Percentiles rank a stretch among this genome's conserved stretches.
These are phyloP conservation scores for Cyphomyrmex costatus DNA, from an alignment of 1,140 invertebrate genomes.

Conservation along the genomic window DNA sequence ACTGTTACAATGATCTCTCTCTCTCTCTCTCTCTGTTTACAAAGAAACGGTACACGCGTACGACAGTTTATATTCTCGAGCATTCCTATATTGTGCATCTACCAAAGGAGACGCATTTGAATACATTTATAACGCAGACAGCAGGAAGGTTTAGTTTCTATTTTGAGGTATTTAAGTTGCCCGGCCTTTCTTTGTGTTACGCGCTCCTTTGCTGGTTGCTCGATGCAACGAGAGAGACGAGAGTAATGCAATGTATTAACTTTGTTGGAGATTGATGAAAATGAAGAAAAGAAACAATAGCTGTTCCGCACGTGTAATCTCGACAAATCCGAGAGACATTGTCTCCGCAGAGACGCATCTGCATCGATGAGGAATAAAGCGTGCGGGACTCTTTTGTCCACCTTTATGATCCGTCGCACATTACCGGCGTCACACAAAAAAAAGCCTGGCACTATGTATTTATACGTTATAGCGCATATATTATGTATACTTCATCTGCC, in stretches of 20 bases:
- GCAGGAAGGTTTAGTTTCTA: not conserved
- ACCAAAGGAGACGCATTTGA: conserved; percentile 6
- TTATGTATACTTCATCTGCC: conserved; percentile 63
- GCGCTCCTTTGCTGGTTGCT: no score
- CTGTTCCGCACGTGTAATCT: conserved; percentile 16
- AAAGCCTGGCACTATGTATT: conserved; percentile 42
- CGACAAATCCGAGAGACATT: conserved; percentile 25
- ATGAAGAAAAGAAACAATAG: not conserved
- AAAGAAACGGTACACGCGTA: not conserved
- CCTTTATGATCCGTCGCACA: conserved; percentile 30
- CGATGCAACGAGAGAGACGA: not conserved
- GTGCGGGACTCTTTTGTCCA: conserved; percentile 41
- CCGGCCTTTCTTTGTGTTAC: not conserved
- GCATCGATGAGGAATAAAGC: conserved; percentile 10
- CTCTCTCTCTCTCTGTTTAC: not conserved
- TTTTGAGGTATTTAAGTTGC: not conserved
- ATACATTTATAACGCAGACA: not conserved
- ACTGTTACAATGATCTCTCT: not conserved
- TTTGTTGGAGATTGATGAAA: not conserved
- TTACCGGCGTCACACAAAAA: conserved; percentile 11
- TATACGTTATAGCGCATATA: conserved; percentile 51
- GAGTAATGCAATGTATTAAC: not conserved
- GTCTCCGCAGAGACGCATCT: not conserved
- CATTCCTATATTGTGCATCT: not conserved
- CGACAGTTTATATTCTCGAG: not conserved